Base-by-base conservation (phyloP, 1,140 invertebrate genomes). In the Drosophila lini region DNA sequence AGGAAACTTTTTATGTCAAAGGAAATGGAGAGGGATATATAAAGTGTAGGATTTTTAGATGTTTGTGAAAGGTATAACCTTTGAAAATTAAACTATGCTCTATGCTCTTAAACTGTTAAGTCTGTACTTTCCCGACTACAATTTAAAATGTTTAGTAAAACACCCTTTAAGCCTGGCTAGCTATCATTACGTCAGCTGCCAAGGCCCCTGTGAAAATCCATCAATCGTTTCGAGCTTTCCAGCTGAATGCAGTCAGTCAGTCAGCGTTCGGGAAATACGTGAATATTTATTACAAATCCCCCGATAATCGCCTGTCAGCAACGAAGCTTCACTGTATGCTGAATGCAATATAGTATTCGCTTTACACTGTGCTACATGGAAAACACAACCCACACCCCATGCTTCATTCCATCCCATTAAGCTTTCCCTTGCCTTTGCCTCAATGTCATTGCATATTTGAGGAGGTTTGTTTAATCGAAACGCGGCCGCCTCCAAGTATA, bases 401-500 rank as follows among this genome's bases (percentile, higher is more conserved):
- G 13, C 16, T 22, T 5, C 32, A 28, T 56, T 47, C 34, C 53
- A 16, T 56, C 15, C 45, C 53, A 45, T 42, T 38, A 47, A 36
- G 41, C 41, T 58, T 59, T 48, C 55, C 32, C 58, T 74, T 77
- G 82, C 78, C 83, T 88, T 86, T 80, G 82, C 67, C 67, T 70
- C 82, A 88, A 86, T 86, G 82, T 88, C 82, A 88, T 53, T 86
- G 82, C 82, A 86, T 86, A 86, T 86, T 88, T 83, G 76, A 83
- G 71, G 34, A 63, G 82, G 76, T 86, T 86, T 86, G 82, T 86
- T 86, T 88, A 86, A 86, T 86, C 82, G 82, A 86, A 86, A 78
- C 73, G 83, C 61, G 71, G 48, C 65, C 53, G 42, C 56, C 76
- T 75, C 34, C 55, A 34, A 42, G 61, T 13, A 15, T 16, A 16